Evolutionary conservation across 2,797 vertebrate genomes (phyloP).

Genomic region (Aeoliscus strigatus): DNA sequence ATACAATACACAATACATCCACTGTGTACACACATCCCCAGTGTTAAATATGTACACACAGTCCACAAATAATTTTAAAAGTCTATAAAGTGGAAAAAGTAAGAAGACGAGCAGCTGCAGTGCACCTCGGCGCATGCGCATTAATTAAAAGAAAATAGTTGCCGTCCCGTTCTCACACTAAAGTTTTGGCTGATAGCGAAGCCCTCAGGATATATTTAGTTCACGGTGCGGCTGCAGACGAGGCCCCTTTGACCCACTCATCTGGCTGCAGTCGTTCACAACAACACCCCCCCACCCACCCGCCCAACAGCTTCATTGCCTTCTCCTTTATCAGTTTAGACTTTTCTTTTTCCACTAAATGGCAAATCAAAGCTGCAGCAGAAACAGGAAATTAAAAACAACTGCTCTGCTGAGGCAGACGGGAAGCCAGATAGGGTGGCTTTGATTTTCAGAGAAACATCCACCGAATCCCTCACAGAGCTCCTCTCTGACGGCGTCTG

Average conservation of each 20-base stretch:
- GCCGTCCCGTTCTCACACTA: not conserved
- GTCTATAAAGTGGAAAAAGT: no score
- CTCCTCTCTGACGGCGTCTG: conserved; percentile 20
- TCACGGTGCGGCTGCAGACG: conserved; percentile 24
- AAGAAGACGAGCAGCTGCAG: no score
- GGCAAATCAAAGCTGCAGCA: conserved; percentile 41
- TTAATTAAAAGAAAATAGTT: no score
- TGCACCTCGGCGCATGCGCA: no score
- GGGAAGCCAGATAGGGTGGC: conserved; percentile 29
- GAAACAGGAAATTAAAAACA: conserved; percentile 68
- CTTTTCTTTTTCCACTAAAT: conserved; percentile 26
- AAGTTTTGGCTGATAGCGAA: conserved; percentile 15
- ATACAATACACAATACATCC: no score
- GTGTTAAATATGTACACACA: no score
- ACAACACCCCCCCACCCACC: conserved; percentile 44
- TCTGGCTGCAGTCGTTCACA: conserved; percentile 24
- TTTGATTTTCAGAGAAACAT: conserved; percentile 45
- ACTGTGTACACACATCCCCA: no score
- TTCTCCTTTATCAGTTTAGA: conserved; percentile 55
- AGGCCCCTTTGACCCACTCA: conserved; percentile 30
- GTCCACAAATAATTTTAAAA: no score
- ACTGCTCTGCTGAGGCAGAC: conserved; percentile 40
- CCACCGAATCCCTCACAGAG: conserved; percentile 33
- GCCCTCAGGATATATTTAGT: conserved; percentile 19
- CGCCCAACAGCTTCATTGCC: conserved; percentile 49